phyloP scores from a whole-genome alignment of 2,797 vertebrate genomes.

The Liasis olivaceus region DNA sequence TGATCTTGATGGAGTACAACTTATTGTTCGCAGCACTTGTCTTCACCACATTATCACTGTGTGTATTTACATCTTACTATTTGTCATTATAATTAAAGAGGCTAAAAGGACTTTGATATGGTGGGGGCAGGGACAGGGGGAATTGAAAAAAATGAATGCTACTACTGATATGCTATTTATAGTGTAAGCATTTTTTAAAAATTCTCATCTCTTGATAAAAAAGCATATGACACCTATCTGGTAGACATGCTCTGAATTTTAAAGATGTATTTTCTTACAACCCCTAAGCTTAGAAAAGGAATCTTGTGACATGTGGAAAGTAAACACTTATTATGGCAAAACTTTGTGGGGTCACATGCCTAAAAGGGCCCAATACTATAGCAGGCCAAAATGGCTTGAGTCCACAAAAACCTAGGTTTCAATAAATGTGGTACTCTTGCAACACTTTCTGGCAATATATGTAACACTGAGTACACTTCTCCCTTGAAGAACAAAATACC shows the following conservation, averaged over 20 bases:
- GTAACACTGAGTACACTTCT: background rate
- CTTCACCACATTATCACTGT: background rate
- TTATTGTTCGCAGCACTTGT: background rate
- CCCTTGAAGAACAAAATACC: background rate
- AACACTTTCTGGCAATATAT: background rate
- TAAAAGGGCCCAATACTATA: background rate
- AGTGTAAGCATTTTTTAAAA: background rate
- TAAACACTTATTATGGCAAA: background rate
- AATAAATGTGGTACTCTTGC: background rate
- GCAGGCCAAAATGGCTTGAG: background rate
- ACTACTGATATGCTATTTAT: background rate
- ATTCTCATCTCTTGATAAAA: background rate
- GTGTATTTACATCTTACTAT: conserved; percentile 11
- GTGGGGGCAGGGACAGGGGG: background rate
- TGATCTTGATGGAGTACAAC: conserved; percentile 2
- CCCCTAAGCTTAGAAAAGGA: background rate
- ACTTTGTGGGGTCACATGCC: background rate
- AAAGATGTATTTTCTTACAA: background rate
- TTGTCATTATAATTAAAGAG: conserved; percentile 8
- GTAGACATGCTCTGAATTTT: background rate
- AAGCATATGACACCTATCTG: background rate
- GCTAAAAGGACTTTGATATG: background rate
- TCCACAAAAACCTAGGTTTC: background rate
- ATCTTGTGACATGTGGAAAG: background rate
- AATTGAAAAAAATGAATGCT: background rate